Percentiles rank a stretch among this genome's conserved stretches.
Conservation (phyloP, 2,797 vertebrate species). For the Etheostoma perlongum region DNA sequence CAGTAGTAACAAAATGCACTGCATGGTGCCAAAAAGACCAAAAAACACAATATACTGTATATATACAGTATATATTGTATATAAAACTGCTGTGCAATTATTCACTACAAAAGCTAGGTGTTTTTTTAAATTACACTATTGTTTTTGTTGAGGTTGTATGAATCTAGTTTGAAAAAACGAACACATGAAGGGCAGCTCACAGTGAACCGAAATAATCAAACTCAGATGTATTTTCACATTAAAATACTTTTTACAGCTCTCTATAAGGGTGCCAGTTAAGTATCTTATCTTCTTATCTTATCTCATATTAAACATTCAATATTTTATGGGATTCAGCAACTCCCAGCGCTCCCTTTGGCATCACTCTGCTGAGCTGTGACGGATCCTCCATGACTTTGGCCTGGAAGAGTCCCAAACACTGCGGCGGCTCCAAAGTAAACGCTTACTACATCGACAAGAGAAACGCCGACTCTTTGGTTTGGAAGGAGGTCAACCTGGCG, state of each 20-base stretch:
- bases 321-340: slow-evolving; percentile 81
- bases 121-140: too few species aligned
- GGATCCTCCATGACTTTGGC: slow-evolving; percentile 93
- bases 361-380: slow-evolving; percentile 92
- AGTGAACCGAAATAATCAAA: not conserved
- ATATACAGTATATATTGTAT: too few species aligned
- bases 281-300: too few species aligned
- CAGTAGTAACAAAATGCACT: not conserved
- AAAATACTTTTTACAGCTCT: not conserved
- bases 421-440: slow-evolving; percentile 90
- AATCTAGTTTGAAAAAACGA: too few species aligned
- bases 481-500: slow-evolving; percentile 91
- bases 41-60: not conserved
- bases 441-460: slow-evolving; percentile 94
- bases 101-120: not conserved
- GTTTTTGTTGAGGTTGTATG: too few species aligned
- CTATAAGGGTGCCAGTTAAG: not conserved
- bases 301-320: not conserved
- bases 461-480: slow-evolving; percentile 85
- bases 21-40: not conserved
- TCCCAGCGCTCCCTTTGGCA: slow-evolving; percentile 91
- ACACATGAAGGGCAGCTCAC: not conserved
- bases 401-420: slow-evolving; percentile 92
- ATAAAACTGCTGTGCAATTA: not conserved
- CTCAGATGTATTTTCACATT: not conserved